Base-by-base conservation (phyloP, 2,797 vertebrate species). In the Melanogrammus aeglefinus region DNA sequence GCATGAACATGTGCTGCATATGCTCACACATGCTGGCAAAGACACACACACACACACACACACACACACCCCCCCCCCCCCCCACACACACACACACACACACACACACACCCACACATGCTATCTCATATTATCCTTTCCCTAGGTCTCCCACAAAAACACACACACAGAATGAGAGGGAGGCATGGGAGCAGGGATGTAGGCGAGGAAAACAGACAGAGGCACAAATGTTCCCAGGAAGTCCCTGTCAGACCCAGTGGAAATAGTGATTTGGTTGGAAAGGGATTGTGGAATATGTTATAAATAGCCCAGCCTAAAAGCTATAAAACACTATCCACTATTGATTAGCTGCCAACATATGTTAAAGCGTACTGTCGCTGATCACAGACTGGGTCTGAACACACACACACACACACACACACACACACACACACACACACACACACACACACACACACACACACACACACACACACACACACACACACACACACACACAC, bases 331-430 rank as follows among this genome's bases (percentile, higher is more conserved):
- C 91, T 87, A 86, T 90, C 81, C 88, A 82, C 73, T 86, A 94
- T 94, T 90, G 94, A 94, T 94, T 93, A 91, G 72, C 89, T 94
- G 93, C 93, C 93, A 91, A 82, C 89, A 89, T 89, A 92, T 82
- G 88, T 93, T 93, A 92, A 90, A 84, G 82, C 86, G 85, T 76
- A 75, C 76, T 86, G 88, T 87, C 83, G 0, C 85, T 86, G 86
- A 87, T 91, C 89, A 86, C 84, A 79, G 86, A 79, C 77, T 75
- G 14, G 80, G 76, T 47, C 74, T 78, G 77, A 63, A 73, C 78
- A 83, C 38, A 66, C 29, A 74, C 16, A 74, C 51, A 74, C 47
- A 57, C 66, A 77, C 77, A 84, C 47, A 73, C 41, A 77, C 74
- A 70, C 38, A 13, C n/a, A 39, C 38, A 39, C n/a, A 73, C 78